Base-by-base conservation (phyloP, 2,113 vertebrate species). In the Phoxinus phoxinus region DNA sequence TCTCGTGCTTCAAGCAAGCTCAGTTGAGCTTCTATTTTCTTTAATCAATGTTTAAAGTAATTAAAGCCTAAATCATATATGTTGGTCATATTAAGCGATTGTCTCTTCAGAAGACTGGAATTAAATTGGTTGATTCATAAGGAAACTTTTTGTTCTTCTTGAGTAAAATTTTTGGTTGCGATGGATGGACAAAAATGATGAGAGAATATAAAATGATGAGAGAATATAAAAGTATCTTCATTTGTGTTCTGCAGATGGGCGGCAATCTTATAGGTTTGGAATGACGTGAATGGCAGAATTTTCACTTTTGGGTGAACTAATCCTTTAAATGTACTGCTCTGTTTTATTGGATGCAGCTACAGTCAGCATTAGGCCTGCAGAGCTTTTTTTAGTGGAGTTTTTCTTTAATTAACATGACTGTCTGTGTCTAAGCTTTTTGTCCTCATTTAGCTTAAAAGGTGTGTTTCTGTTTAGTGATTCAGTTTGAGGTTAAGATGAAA, bases 341-440 rank as follows among this genome's bases (percentile, higher is more conserved):
- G 65, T 53, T 41, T 41, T 25, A 13, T 51, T 17, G 25, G 30
- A 53, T 25, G 4, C 13, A 85, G 61, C 48, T 73, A 30, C 83
- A 48, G 17, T 63, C 75, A 30, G 27, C 17, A 65, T 25, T 53
- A 48, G 51, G 77, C 25, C 23, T 27, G 9, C 74, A 13, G 35
- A 41, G 41, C 9, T 13, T 46, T 59, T 5, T 87, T 87, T 83
- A 74, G 44, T 87, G 79, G 85, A 85, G 83, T 89, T 89, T 74
- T 78, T 83, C 77, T 76, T 86, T 67, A 6, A 44, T 25, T 63
- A 81, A 48, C 35, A 44, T 76, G 73, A 58, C 80, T 67, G n/a
- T n/a, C 8, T 71, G 30, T 67, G n/a, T n/a, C 8, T 71, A 41
- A 69, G 56, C 41, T 21, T 79, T 19, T 48, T 79, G 19, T 76